These are phyloP conservation scores for Chaetorhynchus papuensis DNA, from an alignment of 2,113 vertebrate species.

Conservation along the genomic window DNA sequence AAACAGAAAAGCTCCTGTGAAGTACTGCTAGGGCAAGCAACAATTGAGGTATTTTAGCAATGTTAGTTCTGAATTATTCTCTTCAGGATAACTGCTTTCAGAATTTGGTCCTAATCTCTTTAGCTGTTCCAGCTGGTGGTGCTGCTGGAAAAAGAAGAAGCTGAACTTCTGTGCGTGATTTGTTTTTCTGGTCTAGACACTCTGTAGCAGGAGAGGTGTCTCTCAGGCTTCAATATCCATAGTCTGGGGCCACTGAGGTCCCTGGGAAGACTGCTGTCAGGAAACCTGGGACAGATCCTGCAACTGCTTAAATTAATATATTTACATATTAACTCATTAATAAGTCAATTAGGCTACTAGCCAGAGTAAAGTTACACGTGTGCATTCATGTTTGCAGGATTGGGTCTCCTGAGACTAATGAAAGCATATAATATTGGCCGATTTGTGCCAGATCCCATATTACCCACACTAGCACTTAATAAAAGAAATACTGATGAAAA, in stretches of 20 bases:
- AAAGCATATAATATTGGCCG: neutral
- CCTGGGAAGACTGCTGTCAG: neutral
- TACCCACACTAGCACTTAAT: neutral
- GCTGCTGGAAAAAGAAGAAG: conserved; percentile 1
- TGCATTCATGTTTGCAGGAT: neutral
- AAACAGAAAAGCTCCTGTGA: neutral
- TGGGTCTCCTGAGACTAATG: neutral
- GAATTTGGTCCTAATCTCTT: neutral
- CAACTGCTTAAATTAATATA: neutral
- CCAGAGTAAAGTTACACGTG: neutral
- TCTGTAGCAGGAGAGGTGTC: neutral
- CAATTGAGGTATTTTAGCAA: neutral
- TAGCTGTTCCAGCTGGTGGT: conserved; percentile 37
- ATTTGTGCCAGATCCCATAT: neutral
- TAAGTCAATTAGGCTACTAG: neutral
- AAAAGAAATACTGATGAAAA: conserved; percentile 43
- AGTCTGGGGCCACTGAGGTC: neutral
- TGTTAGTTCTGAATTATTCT: neutral
- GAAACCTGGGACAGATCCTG: neutral
- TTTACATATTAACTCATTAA: neutral
- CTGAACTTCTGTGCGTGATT: neutral
- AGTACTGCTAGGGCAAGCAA: neutral
- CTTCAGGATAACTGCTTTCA: conserved; percentile 5
- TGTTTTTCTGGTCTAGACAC: neutral
- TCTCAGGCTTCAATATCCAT: neutral